Percentiles rank a stretch among this genome's conserved stretches.
Evolutionary conservation across 1,140 invertebrate genomes (phyloP).

Genomic region (Nephotettix cincticeps): DNA sequence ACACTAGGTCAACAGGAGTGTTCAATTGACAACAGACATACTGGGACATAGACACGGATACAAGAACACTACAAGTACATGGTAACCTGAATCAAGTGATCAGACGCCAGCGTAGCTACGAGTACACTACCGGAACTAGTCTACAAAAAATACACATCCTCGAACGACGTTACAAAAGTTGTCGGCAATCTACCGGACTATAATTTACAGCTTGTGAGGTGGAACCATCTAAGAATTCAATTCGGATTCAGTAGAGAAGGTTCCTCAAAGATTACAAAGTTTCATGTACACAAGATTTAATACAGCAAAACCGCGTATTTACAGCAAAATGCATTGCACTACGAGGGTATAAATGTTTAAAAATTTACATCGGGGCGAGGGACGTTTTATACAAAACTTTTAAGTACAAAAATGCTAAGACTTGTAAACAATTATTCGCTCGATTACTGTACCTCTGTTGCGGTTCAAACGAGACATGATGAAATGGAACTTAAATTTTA

Average conservation of each 20-base stretch:
- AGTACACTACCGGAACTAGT: not conserved
- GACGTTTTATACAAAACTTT: no score
- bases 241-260: slow-evolving; percentile 14
- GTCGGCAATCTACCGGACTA: not conserved
- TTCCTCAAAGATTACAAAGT: not conserved
- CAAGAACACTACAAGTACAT: slow-evolving; percentile 10
- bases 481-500: no score
- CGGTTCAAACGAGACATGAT: no score
- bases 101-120: no score
- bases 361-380: no score
- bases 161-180: slow-evolving; percentile 5
- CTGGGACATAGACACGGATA: not conserved
- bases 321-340: slow-evolving; percentile 20
- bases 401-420: no score
- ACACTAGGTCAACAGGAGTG: slow-evolving; percentile 7
- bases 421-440: no score
- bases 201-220: not conserved
- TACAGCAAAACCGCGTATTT: slow-evolving; percentile 3
- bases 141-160: slow-evolving; percentile 18
- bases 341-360: no score
- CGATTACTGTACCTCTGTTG: no score
- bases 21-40: not conserved
- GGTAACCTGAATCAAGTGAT: slow-evolving; percentile 12
- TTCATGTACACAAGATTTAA: not conserved
- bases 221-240: not conserved